Base-by-base conservation (phyloP, 2,888 invertebrate species). In the Brassicogethes aeneus region DNA sequence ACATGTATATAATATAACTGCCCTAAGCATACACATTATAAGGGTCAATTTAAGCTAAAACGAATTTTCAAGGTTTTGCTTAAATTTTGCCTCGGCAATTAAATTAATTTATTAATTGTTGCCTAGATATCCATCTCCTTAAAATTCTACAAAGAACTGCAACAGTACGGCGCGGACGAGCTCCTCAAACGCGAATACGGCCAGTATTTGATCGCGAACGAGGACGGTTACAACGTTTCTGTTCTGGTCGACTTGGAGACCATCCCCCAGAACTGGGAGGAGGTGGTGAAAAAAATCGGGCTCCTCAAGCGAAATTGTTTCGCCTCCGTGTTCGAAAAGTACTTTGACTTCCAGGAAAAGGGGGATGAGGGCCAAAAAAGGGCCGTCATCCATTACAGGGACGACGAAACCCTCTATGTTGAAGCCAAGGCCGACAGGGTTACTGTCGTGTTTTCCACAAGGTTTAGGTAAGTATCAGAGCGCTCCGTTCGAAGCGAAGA, bases 371-470 rank as follows among this genome's bases (percentile, higher is more conserved):
- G 87, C 16, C 88, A 92, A 59, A 88, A 92, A 69, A 78, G 92
- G 56, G 99, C 99, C 43, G 94, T 99, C 51, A 96, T 99, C 67
- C 91, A 97, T 71, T 99, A 97, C 70, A 79, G 99, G 59, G 94
- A 93, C 68, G 95, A 99, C 75, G 99, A 99, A 74, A 97, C 97
- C 39, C 79, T 99, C 95, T 97, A 97, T 68, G 92, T 99, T 51
- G 95, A 97, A 70, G 96, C 99, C 45, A 94, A 95, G 71, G 80
- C 91, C 46, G 99, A 99, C 73, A 79, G 99, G 59, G 99, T 99
- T 46, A 99, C 99, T 13, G 97, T 99, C 48, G 95, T 99, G 49
- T 99, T 99, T 73, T 95, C 95, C 59, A 99, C 99, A 52, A 86
- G 97, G 64, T 99, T 99, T 72, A n/a, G n/a, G n/a, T n/a, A n/a